Conservation (phyloP, 2,888 invertebrate genomes). For the Apoderus coryli region DNA sequence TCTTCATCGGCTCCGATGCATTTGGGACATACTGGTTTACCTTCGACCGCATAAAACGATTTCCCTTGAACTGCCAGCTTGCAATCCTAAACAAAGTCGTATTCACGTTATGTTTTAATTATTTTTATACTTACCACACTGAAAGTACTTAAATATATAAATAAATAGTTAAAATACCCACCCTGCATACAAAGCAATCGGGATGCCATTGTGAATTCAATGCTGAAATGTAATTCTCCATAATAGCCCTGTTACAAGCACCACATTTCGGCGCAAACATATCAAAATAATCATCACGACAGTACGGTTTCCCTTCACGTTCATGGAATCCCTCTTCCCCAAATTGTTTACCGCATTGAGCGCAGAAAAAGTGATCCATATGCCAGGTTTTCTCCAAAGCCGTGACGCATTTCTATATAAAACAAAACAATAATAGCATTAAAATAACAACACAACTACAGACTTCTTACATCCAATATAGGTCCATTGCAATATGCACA, state of each 20-base stretch:
- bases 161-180: too few species aligned
- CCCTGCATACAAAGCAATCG: slow-evolving; percentile 97
- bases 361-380: slow-evolving; percentile 97
- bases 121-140: not conserved
- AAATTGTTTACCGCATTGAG: slow-evolving; percentile 92
- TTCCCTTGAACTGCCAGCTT: slow-evolving; percentile 84
- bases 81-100: slow-evolving; percentile 67
- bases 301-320: slow-evolving; percentile 88
- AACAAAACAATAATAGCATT: slow-evolving; percentile 10
- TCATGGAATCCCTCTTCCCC: slow-evolving; percentile 98
- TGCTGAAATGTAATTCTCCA: slow-evolving; percentile 97
- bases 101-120: too few species aligned
- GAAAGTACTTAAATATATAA: too few species aligned
- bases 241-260: slow-evolving; percentile 88
- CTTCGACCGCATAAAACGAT: slow-evolving; percentile 95
- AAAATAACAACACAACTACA: not conserved
- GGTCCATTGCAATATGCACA: slow-evolving; percentile 99
- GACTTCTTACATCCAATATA: slow-evolving; percentile 76
- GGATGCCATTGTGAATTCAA: slow-evolving; percentile 97
- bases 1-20: slow-evolving; percentile 88
- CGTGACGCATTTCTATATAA: slow-evolving; percentile 90
- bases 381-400: slow-evolving; percentile 98
- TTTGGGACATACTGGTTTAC: slow-evolving; percentile 87
- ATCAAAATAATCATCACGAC: slow-evolving; percentile 90
- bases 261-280: slow-evolving; percentile 98